Evolutionary conservation across 2,797 vertebrate species (phyloP), one percentile per base, ranked within the genome.

Genomic region (Enteromius paludinosus): DNA sequence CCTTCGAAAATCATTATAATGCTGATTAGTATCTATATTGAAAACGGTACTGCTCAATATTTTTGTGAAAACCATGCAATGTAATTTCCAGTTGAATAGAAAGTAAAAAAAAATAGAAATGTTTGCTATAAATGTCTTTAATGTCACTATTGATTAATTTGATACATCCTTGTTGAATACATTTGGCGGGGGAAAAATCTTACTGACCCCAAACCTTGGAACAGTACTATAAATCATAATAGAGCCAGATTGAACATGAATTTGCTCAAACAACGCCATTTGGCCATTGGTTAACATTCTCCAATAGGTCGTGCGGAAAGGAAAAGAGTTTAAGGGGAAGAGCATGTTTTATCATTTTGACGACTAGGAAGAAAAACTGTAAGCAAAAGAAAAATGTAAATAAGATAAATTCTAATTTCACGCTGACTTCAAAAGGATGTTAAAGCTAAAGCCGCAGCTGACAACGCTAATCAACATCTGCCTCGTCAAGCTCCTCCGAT

Each of bases 381-480:
- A 56, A 23, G 30, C 14, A 38, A 73, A 73, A 61, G 35, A 75
- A 75, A 38, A 75, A 41, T 41, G 14, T 41, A 25, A 73, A 54
- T 54, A 73, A 54, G 47, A 33, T 54, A 1, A 52, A 54, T 64
- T 64, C 15, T 64, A 64, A 64, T 64, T 64, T 64, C 61, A 64
- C 7, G 28, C 23, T 14, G 56, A 23, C 38, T 43, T 25, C 47
- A 69, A 69, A 77, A 83, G 12, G 1, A 73, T 17, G 5, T 70
- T 9, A 65, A 82, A 61, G 9, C 45, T 41, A 54, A 56, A 69
- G 82, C 64, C 61, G 17, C 61, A 64, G 61, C 61, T 64, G 61
- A 64, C 61, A 43, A 72, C 41, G 75, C 69, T 83, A 66, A 85
- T 83, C 49, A 56, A 41, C 81, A 83, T 85, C 56, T 83, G 77